A percentile compares a stretch with the other conserved stretches of the same genome.
These are phyloP conservation scores for Mellivora capensis DNA, from an alignment of 2,113 vertebrate species.

Conservation along the genomic window DNA sequence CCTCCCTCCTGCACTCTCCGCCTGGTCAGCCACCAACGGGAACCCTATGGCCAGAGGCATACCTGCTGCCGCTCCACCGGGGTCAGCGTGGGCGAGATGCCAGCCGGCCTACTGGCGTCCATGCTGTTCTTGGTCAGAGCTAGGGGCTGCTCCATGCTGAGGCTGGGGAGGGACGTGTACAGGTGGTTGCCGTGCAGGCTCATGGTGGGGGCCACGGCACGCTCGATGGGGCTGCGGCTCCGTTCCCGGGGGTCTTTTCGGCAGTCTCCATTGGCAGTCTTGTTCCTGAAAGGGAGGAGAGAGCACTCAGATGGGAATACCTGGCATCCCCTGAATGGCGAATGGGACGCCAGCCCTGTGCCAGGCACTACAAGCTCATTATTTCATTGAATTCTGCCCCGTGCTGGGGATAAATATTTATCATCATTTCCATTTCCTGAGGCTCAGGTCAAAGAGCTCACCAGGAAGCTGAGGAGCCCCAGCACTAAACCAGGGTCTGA, in stretches of 20 bases:
- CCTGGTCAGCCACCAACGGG: background rate
- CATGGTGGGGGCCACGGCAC: slow-evolving; percentile 87
- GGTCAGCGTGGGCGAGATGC: slow-evolving; percentile 84
- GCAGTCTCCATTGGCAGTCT: slow-evolving; percentile 93
- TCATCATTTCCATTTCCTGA: background rate
- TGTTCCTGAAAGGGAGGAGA: slow-evolving; percentile 84
- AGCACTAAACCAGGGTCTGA: background rate
- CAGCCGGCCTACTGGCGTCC: slow-evolving; percentile 84
- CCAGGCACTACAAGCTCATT: accelerated
- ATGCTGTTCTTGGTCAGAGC: slow-evolving; percentile 96
- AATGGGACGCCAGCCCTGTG: accelerated
- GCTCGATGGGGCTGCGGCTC: slow-evolving; percentile 94
- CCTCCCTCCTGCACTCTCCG: accelerated
- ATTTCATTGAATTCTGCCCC: no score
- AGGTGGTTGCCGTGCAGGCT: slow-evolving; percentile 89
- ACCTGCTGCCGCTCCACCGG: slow-evolving; percentile 96
- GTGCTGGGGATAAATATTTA: background rate
- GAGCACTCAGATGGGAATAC: accelerated
- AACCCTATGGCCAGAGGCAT: background rate
- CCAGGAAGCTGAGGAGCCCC: background rate
- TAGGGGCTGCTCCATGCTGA: slow-evolving; percentile 96
- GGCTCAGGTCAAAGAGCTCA: background rate
- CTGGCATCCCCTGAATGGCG: accelerated
- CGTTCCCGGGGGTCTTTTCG: slow-evolving; percentile 92
- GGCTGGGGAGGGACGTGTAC: slow-evolving; percentile 90